Conservation (phyloP, 2,113 vertebrate species). For the Dasyprocta punctata region DNA sequence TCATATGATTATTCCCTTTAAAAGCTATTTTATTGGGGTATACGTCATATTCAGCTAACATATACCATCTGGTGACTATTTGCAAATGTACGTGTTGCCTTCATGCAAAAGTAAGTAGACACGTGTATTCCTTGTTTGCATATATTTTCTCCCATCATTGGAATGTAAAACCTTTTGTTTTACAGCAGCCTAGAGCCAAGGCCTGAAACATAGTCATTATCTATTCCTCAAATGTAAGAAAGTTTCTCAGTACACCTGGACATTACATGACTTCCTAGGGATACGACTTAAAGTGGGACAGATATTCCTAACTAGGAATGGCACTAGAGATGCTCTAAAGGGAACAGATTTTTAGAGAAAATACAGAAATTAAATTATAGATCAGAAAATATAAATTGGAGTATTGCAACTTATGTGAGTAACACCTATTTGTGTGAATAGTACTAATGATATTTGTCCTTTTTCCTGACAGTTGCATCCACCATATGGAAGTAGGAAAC, state of each 20-base stretch:
- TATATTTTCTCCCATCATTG: background rate
- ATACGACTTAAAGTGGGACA: background rate
- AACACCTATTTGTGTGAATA: background rate
- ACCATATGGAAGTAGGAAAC: background rate
- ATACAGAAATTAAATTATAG: background rate
- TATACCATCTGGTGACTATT: too few relatives aligned
- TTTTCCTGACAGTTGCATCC: background rate
- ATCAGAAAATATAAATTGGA: background rate
- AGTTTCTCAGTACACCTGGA: background rate
- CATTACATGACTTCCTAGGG: background rate
- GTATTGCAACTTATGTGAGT: background rate
- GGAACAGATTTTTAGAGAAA: background rate
- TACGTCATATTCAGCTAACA: too few relatives aligned
- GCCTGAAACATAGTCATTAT: rapidly evolving
- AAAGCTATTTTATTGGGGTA: too few relatives aligned
- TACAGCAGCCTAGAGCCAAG: background rate
- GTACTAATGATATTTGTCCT: background rate
- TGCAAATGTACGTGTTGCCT: too few relatives aligned
- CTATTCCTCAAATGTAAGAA: background rate
- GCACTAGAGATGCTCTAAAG: background rate
- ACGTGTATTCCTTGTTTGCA: background rate
- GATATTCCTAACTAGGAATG: background rate
- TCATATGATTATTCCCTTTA: too few relatives aligned
- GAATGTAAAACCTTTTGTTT: background rate
- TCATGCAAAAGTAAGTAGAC: too few relatives aligned